These are phyloP conservation scores for Anneissia japonica DNA, from an alignment of 35 echinoderm and acorn worm genomes.

Conservation along the genomic window DNA sequence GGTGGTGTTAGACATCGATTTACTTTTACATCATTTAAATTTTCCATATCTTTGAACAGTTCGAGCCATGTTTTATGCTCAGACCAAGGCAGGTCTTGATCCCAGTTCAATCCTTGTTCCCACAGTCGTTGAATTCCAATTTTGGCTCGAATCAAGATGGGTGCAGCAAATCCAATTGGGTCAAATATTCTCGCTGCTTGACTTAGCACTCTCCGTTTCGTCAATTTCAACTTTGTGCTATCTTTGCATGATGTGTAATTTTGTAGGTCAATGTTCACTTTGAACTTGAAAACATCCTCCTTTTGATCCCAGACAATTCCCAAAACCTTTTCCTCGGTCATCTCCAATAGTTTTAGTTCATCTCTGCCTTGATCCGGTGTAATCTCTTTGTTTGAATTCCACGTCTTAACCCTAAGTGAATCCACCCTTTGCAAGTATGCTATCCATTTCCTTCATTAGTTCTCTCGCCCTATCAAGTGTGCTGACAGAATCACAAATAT, in stretches of 20 bases:
- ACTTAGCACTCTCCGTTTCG: constrained; percentile 44
- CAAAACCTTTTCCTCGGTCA: not conserved
- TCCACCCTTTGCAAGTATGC: not conserved
- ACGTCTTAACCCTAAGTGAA: not conserved
- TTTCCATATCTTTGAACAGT: constrained; percentile 39
- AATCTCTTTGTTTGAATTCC: not conserved
- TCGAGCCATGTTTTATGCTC: constrained; percentile 1
- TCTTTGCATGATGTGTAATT: not conserved
- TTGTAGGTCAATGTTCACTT: not conserved
- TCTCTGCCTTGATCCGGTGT: not conserved
- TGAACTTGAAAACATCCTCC: not conserved
- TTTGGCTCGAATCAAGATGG: constrained; percentile 26
- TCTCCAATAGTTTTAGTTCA: not conserved
- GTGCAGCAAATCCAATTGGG: constrained; percentile 48
- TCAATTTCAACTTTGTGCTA: too few relatives aligned
- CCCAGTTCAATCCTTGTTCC: constrained; percentile 42
- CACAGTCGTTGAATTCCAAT: constrained; percentile 42
- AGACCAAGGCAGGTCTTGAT: not conserved
- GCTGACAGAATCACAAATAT: not conserved
- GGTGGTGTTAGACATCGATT: not conserved
- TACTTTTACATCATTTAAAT: constrained; percentile 5
- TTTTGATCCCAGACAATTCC: not conserved
- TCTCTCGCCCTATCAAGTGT: not conserved
- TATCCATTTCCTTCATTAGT: not conserved
- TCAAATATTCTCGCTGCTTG: constrained; percentile 51